Percentiles rank a stretch among this genome's conserved stretches.
Conservation (phyloP, 1,140 invertebrate genomes). For the Ips nitidus region DNA sequence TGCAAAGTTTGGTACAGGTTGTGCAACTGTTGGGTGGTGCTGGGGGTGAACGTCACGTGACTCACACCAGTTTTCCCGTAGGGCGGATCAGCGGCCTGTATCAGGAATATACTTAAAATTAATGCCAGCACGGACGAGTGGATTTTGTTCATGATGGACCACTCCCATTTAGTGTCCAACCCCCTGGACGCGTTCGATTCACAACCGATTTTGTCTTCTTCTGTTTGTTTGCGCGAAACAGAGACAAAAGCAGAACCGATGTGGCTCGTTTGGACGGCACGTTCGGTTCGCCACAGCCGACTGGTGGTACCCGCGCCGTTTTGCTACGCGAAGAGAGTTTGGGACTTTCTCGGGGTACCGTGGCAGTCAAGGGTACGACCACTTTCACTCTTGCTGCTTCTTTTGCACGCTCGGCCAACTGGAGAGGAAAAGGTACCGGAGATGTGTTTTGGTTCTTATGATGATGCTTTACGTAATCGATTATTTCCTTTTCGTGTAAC, state of each 20-base stretch:
- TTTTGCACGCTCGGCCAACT: conserved; percentile 15
- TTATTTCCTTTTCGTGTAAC: neutral
- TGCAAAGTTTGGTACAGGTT: conserved; percentile 11
- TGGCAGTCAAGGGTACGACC: conserved; percentile 19
- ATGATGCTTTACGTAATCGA: neutral
- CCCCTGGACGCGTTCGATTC: neutral
- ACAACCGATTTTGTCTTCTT: neutral
- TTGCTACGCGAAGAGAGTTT: conserved; percentile 16
- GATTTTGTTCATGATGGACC: conserved; percentile 50
- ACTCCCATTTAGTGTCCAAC: conserved; percentile 46
- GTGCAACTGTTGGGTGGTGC: conserved; percentile 5
- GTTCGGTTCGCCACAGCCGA: conserved; percentile 19
- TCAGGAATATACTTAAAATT: conserved; percentile 51
- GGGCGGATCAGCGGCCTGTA: conserved; percentile 50
- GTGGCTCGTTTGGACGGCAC: neutral
- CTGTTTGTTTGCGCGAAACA: neutral
- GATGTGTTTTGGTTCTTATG: neutral
- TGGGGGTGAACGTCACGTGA: conserved; percentile 23
- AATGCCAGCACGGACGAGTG: conserved; percentile 49
- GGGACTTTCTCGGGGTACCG: conserved; percentile 24
- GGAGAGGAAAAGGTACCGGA: conserved; percentile 13
- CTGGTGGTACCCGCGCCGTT: conserved; percentile 12
- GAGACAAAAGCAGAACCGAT: neutral
- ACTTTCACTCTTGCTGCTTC: conserved; percentile 35
- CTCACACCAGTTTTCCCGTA: conserved; percentile 22